Conservation (phyloP, 2,888 invertebrate species). For the Athalia rosae region DNA sequence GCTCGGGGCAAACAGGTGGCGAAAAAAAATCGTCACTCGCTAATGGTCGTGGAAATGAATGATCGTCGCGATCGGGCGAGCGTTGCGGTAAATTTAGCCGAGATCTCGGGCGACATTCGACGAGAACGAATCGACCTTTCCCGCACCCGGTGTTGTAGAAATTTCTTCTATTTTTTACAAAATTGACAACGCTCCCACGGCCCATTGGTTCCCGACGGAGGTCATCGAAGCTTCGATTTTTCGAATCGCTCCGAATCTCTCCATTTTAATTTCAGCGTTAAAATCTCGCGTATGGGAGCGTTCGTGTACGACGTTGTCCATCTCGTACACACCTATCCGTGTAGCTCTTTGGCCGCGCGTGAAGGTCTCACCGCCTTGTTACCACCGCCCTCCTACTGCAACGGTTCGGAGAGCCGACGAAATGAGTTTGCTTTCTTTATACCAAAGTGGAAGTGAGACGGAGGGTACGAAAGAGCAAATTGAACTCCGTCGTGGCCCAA, state of each 20-base stretch:
- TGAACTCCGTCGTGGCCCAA: constrained; percentile 43
- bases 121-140: too few relatives aligned
- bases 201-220: too few relatives aligned
- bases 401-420: constrained; percentile 32
- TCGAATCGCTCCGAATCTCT: too few relatives aligned
- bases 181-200: too few relatives aligned
- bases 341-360: constrained; percentile 51
- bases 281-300: not conserved
- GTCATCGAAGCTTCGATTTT: too few relatives aligned
- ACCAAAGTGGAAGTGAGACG: constrained; percentile 47
- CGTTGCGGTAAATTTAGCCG: not conserved
- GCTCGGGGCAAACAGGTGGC: constrained; percentile 34
- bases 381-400: constrained; percentile 55
- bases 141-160: too few relatives aligned
- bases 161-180: too few relatives aligned
- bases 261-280: not conserved
- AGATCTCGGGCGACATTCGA: too few relatives aligned
- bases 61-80: too few relatives aligned
- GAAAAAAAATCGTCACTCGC: constrained; percentile 50
- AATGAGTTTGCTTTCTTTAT: constrained; percentile 37
- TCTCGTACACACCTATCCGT: not conserved
- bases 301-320: not conserved
- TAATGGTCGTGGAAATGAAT: not conserved
- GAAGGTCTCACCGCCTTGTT: constrained; percentile 65
- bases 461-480: constrained; percentile 45